Evolutionary conservation across 2,888 invertebrate species (phyloP), one percentile per base, ranked within the genome.

Genomic region (Cryptocheilus praepositus): DNA sequence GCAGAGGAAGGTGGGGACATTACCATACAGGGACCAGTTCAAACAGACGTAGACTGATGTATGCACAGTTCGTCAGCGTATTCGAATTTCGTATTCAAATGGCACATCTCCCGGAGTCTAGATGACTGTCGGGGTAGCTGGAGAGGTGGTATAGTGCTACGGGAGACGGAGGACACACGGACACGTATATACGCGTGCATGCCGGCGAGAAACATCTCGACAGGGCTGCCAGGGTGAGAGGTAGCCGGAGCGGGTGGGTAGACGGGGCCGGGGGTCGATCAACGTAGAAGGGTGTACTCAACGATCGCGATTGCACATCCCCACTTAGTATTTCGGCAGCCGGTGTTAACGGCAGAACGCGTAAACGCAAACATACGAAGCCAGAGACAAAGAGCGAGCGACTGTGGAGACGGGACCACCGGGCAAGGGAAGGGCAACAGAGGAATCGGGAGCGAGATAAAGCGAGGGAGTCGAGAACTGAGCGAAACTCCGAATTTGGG

Each of bases 61-160:
- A 84, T 85, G 86, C 85, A 81, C 77, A 81, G 85, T 85, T 86
- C 86, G 86, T 86, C 86, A 86, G 85, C 82, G 83, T 80, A 83
- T 83, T 83, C 85, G 85, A 86, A 86, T 86, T 85, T 85, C 86
- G 86, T 85, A 86, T 86, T 86, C 86, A 86, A 86, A 86, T 86
- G 83, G 82, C 84, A 79, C 82, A 79, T 82, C 81, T 81, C 81
- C 75, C 76, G 67, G 70, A 75, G 74, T 77, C 79, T 74, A 68
- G 78, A 78, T 79, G 76, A 77, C 80, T 82, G 79, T 73, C 78
- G 76, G 79, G 60, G 66, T 61, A 57, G 57, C 44, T 25, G 49
- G 49, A 18, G 16, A 16, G 49, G n/a, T 18, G 49, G 49, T 49
- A 4, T 49, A 49, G 49, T n/a, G 49, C 49, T 49, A 7, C 4